Percentiles rank a stretch among this genome's conserved stretches.
Evolutionary conservation across 2,797 vertebrate genomes (phyloP).

Genomic region (Catamblyrhynchus diadema): DNA sequence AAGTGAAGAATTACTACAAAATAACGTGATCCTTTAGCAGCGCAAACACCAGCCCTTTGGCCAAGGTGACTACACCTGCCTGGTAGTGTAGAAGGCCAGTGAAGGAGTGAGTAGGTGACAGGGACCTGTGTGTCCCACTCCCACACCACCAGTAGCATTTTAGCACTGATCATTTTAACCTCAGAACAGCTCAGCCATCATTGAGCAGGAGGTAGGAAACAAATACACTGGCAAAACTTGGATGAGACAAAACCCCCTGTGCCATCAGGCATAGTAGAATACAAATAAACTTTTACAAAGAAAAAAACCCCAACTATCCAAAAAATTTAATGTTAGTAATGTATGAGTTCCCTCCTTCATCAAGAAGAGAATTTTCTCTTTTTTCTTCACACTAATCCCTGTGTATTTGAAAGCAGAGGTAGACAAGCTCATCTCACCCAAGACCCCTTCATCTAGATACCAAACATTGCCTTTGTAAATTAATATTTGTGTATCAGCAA

Average conservation of each 20-base stretch:
- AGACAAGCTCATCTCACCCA: not conserved
- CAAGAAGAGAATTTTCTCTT: not conserved
- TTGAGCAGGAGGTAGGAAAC: not conserved
- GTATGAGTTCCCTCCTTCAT: not conserved
- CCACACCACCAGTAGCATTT: fast-evolving
- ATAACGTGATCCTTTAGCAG: not conserved
- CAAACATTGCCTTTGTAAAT: not conserved
- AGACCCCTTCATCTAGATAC: not conserved
- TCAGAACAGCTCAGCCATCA: not conserved
- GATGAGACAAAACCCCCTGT: not conserved
- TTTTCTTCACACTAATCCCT: not conserved
- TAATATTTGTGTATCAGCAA: not conserved
- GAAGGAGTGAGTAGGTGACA: not conserved
- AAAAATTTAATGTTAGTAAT: not conserved
- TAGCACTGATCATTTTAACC: not conserved
- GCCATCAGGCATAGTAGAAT: not conserved
- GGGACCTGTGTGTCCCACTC: not conserved
- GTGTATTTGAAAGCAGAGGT: not conserved
- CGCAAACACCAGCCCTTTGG: not conserved
- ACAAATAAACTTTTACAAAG: not conserved
- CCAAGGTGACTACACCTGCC: not conserved
- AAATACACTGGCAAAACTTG: not conserved
- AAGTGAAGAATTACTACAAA: not conserved
- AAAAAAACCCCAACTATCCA: not conserved
- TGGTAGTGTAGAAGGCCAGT: not conserved